phyloP scores from a whole-genome alignment of 2,888 invertebrate species.

The Carabus problematicus region DNA sequence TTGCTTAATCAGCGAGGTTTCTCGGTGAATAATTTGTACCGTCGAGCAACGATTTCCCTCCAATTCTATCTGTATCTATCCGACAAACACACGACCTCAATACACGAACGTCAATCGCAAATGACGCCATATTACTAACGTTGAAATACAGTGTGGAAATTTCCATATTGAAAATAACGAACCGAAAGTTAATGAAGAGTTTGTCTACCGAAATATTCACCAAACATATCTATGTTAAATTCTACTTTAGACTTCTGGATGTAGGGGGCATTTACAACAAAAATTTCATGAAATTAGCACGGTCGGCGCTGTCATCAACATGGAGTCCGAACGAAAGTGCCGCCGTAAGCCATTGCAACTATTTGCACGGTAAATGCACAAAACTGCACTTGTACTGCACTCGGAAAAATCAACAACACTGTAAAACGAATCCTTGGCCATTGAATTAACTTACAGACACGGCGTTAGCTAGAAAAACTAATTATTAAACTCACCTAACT shows the following conservation, averaged over 20 bases:
- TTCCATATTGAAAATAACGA: slow-evolving; percentile 30
- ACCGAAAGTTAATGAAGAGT: slow-evolving; percentile 21
- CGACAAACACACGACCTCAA: slow-evolving; percentile 37
- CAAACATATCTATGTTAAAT: slow-evolving; percentile 27
- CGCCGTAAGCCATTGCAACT: slow-evolving; percentile 47
- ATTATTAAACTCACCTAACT: slow-evolving; percentile 58
- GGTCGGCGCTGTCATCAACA: slow-evolving; percentile 73
- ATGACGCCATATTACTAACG: slow-evolving; percentile 35
- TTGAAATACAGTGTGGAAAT: slow-evolving; percentile 30
- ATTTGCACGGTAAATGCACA: slow-evolving; percentile 29
- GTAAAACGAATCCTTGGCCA: slow-evolving; percentile 7
- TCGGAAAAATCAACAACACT: slow-evolving; percentile 1
- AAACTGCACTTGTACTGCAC: slow-evolving; percentile 5
- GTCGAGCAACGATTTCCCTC: slow-evolving; percentile 30
- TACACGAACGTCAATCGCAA: slow-evolving; percentile 8
- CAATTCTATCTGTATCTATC: slow-evolving; percentile 33
- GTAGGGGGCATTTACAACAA: slow-evolving; percentile 71
- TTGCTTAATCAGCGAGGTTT: background rate
- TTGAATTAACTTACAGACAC: background rate
- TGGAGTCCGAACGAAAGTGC: slow-evolving; percentile 57
- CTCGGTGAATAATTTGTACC: slow-evolving; percentile 12
- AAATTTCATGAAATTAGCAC: slow-evolving; percentile 73
- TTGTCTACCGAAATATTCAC: slow-evolving; percentile 22
- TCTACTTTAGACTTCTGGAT: slow-evolving; percentile 55
- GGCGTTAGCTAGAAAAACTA: slow-evolving; percentile 6